phyloP scores from a whole-genome alignment of 2,888 invertebrate genomes.

The Carpatolechia fugitivella region DNA sequence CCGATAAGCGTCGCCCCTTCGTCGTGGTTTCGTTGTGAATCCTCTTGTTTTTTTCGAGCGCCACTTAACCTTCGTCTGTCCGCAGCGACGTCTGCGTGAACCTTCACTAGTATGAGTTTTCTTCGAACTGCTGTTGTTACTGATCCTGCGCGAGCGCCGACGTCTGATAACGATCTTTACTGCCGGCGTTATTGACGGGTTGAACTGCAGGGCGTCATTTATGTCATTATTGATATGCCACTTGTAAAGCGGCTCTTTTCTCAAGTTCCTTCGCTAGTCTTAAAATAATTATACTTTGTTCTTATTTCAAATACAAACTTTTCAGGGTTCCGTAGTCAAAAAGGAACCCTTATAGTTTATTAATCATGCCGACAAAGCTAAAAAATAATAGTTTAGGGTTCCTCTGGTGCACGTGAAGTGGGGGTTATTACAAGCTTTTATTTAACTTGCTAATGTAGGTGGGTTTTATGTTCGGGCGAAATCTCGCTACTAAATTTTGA shows the following conservation, averaged over 20 bases:
- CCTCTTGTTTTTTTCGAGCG: conserved; percentile 29
- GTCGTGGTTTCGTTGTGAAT: background rate
- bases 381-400: too few species aligned
- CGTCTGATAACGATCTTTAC: background rate
- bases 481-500: too few species aligned
- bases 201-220: background rate
- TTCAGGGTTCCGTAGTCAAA: too few species aligned
- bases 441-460: too few species aligned
- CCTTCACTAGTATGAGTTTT: conserved; percentile 3
- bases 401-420: too few species aligned
- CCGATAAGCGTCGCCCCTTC: conserved; percentile 31
- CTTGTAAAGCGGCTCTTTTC: background rate
- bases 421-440: too few species aligned
- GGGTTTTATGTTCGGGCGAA: too few species aligned
- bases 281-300: background rate
- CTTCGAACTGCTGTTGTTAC: background rate
- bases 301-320: background rate
- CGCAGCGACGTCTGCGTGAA: conserved; percentile 26
- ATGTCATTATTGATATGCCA: background rate
- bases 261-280: too few species aligned
- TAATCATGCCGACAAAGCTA: too few species aligned
- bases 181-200: conserved; percentile 1
- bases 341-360: too few species aligned
- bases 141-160: background rate
- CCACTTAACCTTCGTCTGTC: conserved; percentile 60